These are phyloP conservation scores for Drosophila bocqueti DNA, from an alignment of 1,140 invertebrate genomes.

Conservation along the genomic window DNA sequence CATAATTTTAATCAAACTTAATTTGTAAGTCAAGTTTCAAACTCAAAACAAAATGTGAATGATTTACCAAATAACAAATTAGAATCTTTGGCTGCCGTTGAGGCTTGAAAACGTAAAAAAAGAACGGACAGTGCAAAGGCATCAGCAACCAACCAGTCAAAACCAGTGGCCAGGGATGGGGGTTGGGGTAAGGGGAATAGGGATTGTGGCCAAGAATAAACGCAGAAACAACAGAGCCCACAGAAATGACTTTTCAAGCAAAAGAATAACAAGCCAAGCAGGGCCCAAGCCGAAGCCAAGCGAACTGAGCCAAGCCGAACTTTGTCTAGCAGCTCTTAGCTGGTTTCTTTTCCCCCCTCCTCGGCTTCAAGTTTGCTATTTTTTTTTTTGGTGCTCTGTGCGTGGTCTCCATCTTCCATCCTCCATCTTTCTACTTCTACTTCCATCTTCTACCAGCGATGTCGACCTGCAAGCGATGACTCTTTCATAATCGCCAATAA, in stretches of 20 bases:
- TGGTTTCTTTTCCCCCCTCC: conserved; percentile 28
- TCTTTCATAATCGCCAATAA: conserved; percentile 49
- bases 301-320: conserved; percentile 67
- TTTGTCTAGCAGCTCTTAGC: conserved; percentile 64
- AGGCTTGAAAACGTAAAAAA: conserved; percentile 42
- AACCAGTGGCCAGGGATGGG: background rate
- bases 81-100: conserved; percentile 30
- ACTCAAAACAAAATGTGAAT: conserved; percentile 35
- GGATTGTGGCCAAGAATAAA: conserved; percentile 45
- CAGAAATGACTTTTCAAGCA: conserved; percentile 72
- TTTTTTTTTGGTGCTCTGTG: conserved; percentile 41
- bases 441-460: conserved; percentile 19
- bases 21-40: background rate
- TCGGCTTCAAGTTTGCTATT: conserved; percentile 12
- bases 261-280: conserved; percentile 46
- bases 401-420: conserved; percentile 55
- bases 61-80: conserved; percentile 61
- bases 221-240: conserved; percentile 66
- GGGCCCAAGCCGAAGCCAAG: conserved; percentile 33
- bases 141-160: conserved; percentile 53
- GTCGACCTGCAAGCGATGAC: conserved; percentile 72
- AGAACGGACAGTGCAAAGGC: conserved; percentile 57
- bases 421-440: conserved; percentile 7
- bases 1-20: background rate
- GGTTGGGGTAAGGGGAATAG: background rate